Evolutionary conservation across 2,797 vertebrate genomes (phyloP), one percentile per base, ranked within the genome.

Genomic region (Hippopotamyrus pictus): DNA sequence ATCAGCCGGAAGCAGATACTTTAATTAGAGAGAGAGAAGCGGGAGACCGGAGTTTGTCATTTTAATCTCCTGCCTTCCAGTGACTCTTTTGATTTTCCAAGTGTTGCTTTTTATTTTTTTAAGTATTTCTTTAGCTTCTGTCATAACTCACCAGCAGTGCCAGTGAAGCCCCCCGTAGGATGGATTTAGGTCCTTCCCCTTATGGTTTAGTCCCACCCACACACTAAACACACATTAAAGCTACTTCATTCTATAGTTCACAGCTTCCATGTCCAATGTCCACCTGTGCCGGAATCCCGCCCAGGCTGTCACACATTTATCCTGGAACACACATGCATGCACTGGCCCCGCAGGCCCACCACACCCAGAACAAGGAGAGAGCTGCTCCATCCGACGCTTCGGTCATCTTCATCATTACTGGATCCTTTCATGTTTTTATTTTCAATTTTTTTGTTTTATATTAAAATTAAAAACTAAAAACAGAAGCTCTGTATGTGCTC

Each of bases 401-500:
- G 90, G 89, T 90, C 92, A 86, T 93, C 91, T 48, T 92, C 91
- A 53, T 92, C 91, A 92, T 93, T 94, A 92, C 91, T 93, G 91
- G 91, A 94, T 94, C 92, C 85, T 92, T 93, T 89, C 93, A 94
- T 93, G 94, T 94, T 95, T 90, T 73, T 88, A 95, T 94, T 96
- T 96, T 96, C 95, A 91, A 94, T 86, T 90, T 90, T 89, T 92
- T 91, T 87, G 91, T 94, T 96, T 96, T 95, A 92, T 96, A 96
- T 95, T 96, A 96, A 96, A 95, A 93, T 92, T 48, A 41, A 57
- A 91, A 69, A 33, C 29, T 93, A 95, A 94, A 93, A 85, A 79
- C 91, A 90, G 22, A 91, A 92, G 90, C 94, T 94, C 93, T 91
- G 29, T 93, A 84, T 91, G 89, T 90, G 91, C 88, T 93, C 92